Conservation (phyloP, 1,140 invertebrate species). For the Zaprionus ornatus region DNA sequence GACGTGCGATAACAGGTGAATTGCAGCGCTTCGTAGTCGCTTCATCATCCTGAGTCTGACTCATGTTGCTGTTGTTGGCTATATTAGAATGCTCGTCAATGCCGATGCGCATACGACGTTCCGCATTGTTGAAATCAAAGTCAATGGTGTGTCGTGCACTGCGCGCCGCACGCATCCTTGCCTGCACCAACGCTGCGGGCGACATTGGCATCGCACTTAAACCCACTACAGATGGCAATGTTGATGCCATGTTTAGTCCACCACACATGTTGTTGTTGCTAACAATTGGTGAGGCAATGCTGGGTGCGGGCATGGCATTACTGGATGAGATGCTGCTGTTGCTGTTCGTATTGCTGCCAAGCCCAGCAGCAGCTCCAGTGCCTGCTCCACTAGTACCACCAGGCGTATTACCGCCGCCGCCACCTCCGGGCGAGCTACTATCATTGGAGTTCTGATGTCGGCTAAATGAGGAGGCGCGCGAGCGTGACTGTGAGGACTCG, state of each 20-base stretch:
- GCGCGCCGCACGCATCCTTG: conserved; percentile 80
- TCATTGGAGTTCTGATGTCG: conserved; percentile 74
- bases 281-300: conserved; percentile 45
- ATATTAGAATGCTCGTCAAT: conserved; percentile 88
- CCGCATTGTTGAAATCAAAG: conserved; percentile 70
- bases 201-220: conserved; percentile 64
- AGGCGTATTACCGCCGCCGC: conserved; percentile 38
- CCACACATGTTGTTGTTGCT: conserved; percentile 18
- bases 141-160: conserved; percentile 75
- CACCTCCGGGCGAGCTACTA: conserved; percentile 61
- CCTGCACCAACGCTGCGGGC: conserved; percentile 71
- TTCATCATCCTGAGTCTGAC: conserved; percentile 83
- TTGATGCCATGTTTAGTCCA: neutral
- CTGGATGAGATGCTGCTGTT: conserved; percentile 41
- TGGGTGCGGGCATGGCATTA: conserved; percentile 67
- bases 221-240: conserved; percentile 44
- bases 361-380: neutral
- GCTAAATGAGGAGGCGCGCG: conserved; percentile 85
- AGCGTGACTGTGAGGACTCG: conserved; percentile 83
- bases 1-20: conserved; percentile 74
- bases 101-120: conserved; percentile 84
- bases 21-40: conserved; percentile 66
- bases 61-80: conserved; percentile 72
- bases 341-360: conserved; percentile 32
- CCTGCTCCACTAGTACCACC: neutral